Evolutionary conservation across 2,888 invertebrate genomes (phyloP).

Genomic region (Sepiola atlantica): DNA sequence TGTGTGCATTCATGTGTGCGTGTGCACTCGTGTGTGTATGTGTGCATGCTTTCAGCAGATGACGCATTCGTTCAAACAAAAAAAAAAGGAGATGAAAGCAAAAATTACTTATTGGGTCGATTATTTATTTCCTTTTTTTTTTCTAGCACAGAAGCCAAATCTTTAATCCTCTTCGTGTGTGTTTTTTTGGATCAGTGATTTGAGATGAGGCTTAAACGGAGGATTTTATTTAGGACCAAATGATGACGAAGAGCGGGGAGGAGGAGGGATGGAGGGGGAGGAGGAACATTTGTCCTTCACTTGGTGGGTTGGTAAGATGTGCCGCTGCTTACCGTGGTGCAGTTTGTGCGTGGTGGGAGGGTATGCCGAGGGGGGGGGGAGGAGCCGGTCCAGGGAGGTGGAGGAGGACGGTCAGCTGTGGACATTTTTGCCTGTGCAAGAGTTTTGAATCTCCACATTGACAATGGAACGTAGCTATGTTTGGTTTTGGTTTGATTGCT

Average conservation of each 20-base stretch:
- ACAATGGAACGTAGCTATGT: too few relatives aligned
- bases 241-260: background rate
- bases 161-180: background rate
- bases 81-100: background rate
- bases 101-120: background rate
- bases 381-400: background rate
- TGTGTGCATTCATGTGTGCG: background rate
- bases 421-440: too few relatives aligned
- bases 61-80: background rate
- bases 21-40: background rate
- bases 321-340: too few relatives aligned
- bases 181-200: background rate
- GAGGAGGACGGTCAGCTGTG: background rate
- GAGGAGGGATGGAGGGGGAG: background rate
- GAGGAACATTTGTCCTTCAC: background rate
- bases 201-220: background rate
- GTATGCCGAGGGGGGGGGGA: background rate
- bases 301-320: background rate
- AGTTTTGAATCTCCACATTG: too few relatives aligned
- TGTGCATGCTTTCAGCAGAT: background rate
- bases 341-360: background rate
- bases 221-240: background rate
- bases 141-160: conserved; percentile 12
- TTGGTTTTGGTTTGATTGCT: too few relatives aligned
- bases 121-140: background rate